Percentiles rank a stretch among this genome's conserved stretches.
Conservation (phyloP, 2,113 vertebrate species). For the Heterotilapia buettikoferi region DNA sequence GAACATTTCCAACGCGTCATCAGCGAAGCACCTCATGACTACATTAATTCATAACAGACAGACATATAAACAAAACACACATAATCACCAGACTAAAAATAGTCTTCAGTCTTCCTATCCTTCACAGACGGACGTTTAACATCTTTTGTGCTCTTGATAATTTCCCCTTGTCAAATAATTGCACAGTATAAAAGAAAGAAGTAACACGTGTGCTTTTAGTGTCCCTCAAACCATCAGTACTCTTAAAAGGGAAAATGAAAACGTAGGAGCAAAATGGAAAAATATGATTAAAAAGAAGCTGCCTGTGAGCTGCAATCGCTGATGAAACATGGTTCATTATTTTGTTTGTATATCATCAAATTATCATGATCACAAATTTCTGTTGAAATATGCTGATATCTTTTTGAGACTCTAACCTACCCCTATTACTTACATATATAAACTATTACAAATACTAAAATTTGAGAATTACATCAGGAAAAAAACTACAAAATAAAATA, state of each 20-base stretch:
- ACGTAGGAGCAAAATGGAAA: background rate
- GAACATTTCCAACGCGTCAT: background rate
- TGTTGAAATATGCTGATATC: background rate
- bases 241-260: background rate
- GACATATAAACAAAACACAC: background rate
- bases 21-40: background rate
- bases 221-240: background rate
- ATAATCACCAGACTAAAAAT: background rate
- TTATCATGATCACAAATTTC: background rate
- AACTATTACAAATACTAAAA: background rate
- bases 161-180: background rate
- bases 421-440: background rate
- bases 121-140: accelerated
- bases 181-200: background rate
- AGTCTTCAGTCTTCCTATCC: background rate
- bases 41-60: background rate
- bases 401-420: background rate
- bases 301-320: background rate
- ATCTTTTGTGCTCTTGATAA: background rate
- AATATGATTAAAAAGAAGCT: background rate
- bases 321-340: background rate
- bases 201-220: background rate
- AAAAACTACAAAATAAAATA: background rate
- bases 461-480: background rate
- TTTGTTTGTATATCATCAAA: background rate